Base-by-base conservation (phyloP, 2,888 invertebrate genomes). In the Ariolimax columbianus region DNA sequence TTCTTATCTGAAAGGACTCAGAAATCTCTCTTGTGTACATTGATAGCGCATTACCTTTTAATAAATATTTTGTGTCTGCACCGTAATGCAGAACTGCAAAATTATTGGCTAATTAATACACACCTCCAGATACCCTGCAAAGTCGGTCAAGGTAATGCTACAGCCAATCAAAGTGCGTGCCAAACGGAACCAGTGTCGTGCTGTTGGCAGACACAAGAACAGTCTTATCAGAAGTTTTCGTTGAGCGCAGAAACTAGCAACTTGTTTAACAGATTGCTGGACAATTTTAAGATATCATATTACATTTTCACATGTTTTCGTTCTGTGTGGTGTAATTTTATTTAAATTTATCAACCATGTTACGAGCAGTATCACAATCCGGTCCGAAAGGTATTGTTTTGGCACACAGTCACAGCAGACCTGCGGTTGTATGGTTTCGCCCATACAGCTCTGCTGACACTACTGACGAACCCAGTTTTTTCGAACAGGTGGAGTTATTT, bases 401-500 rank as follows among this genome's bases (percentile, higher is more conserved):
- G 30, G n/a, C n/a, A n/a, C n/a, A n/a, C n/a, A 40, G 55, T 11
- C 75, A 68, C 23, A 38, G 75, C 17, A 70, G 75, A 77, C 43
- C 79, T 59, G 73, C 43, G 14, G 84, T 78, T 55, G 73, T 66
- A 23, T 80, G 63, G 36, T 51, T 51, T 40, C 81, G 82, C 9
- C 75, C 85, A 11, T 80, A 80, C 72, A 83, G 86, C 17, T 68
- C 78, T 19, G 66, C 40, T 4, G 83, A 63, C 0, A 81, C 81
- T 40, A 83, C 84, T 33, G 90, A 90, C 26, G 89, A 90, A 38
- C 88, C 91, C n/a, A 89, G 91, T 59, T 92, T 92, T 84, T 91
- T 90, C 79, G 89, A 92, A 88, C 93, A 92, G 88, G 99, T 99
- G 88, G 99, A 99, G 94, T 98, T 97, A 94, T 99, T 99, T 95